Percentiles rank a stretch among this genome's conserved stretches.
Conservation (phyloP, 2,888 invertebrate genomes). For the Deilephila porcellus region DNA sequence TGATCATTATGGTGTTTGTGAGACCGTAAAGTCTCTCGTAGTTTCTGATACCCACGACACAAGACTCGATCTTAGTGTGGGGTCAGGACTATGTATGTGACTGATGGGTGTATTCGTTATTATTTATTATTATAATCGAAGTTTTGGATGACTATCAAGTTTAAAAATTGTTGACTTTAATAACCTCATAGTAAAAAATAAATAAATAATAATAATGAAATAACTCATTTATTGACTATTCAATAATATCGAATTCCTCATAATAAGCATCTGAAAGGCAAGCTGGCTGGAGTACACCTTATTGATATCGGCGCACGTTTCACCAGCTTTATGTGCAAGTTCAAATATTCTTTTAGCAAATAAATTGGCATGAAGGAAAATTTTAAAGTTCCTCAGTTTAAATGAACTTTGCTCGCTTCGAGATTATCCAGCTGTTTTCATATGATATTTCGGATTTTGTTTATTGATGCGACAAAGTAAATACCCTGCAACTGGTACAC, state of each 20-base stretch:
- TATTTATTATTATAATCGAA: no score
- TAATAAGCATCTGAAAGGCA: conserved; percentile 10
- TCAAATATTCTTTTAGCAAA: conserved; percentile 26
- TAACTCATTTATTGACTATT: neutral
- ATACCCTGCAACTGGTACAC: no score
- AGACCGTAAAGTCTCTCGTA: no score
- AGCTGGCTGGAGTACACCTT: conserved; percentile 8
- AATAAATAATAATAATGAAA: neutral
- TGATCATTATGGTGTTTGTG: no score
- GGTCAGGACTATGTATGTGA: no score
- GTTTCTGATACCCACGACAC: no score
- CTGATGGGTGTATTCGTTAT: no score
- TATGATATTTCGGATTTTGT: neutral
- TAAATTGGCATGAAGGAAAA: conserved; percentile 11
- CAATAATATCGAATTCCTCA: neutral
- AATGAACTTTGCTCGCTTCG: neutral
- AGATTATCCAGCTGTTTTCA: neutral
- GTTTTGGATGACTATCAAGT: no score
- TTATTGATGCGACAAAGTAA: neutral
- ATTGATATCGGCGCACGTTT: conserved; percentile 25
- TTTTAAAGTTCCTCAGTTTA: conserved; percentile 9
- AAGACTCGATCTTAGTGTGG: no score
- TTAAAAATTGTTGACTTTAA: no score
- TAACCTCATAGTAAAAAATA: no score
- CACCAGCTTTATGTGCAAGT: conserved; percentile 24